Evolutionary conservation across 2,113 vertebrate species (phyloP).

Genomic region (Poicephalus gulielmi): DNA sequence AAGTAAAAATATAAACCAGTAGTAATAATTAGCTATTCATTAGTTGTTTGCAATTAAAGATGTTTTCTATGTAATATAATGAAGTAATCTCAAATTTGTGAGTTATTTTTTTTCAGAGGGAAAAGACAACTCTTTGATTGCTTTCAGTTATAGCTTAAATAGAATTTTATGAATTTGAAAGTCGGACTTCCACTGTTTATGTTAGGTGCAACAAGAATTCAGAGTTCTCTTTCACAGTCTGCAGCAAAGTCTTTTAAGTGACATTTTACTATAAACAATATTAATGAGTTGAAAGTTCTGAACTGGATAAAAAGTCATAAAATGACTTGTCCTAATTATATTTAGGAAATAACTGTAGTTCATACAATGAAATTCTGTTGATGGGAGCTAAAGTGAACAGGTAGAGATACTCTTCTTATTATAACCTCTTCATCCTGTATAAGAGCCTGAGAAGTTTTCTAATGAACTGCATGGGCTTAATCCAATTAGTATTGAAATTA

Average conservation of each 20-base stretch:
- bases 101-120: neutral
- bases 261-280: neutral
- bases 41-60: neutral
- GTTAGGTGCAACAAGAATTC: neutral
- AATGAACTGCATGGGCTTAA: neutral
- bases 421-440: neutral
- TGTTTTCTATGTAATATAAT: neutral
- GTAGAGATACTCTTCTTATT: neutral
- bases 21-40: neutral
- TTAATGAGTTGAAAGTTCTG: neutral
- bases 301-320: neutral
- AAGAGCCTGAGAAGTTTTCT: neutral
- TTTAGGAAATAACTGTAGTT: neutral
- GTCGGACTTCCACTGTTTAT: neutral
- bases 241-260: neutral
- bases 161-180: neutral
- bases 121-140: accelerated
- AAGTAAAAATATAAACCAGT: neutral
- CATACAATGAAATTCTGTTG: neutral
- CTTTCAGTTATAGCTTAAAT: neutral
- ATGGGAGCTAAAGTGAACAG: neutral
- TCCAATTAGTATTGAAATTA: neutral
- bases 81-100: neutral
- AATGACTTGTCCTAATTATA: neutral
- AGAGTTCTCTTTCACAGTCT: neutral